Base-by-base conservation (phyloP, 2,797 vertebrate species). In the Silurus lanzhouensis region DNA sequence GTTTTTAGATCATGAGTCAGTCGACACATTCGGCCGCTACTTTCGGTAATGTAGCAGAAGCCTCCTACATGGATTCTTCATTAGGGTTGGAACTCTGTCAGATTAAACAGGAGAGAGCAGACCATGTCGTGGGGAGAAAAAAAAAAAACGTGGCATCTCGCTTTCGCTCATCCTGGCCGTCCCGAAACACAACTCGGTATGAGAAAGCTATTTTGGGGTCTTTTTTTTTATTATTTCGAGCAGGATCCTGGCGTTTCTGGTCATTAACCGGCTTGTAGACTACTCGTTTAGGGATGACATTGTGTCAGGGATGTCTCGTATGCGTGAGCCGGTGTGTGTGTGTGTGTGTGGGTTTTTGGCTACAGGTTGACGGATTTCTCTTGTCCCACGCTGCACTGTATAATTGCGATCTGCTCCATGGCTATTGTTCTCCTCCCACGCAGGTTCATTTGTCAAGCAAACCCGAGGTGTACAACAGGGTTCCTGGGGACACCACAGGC, bases 401-500 rank as follows among this genome's bases (percentile, higher is more conserved):
- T 74, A 84, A 86, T 87, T 87, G 83, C 76, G 64, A 46, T 20
- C 77, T 81, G 77, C 74, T 81, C 78, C 61, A 10, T 87, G 85
- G 83, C 81, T 88, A 88, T 88, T 90, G 86, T 75, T 85, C 84
- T 88, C 79, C 87, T 31, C 48, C 77, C 80, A 80, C 70, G 6
- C 85, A 99, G 98, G 96, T 97, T 25, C 97, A 97, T 89, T 93
- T 97, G 68, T 91, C 89, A 1, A 89, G 82, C 0, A 55, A 89
- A 0, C 90, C 95, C 38, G 90, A 92, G 9, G 92, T 96, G 66
- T 99, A 98, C 46, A 92, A 94, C 46, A 88, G 95, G 71, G 87
- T 80, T 1, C 93, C 96, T 17, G 95, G 95, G 3, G 91, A 93
- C 88, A 95, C 95, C 84, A 76, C 90, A 25, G 92, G 94, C 48